Evolutionary conservation across 2,797 vertebrate genomes (phyloP), one percentile per base, ranked within the genome.

Genomic region (Leptoclinus maculatus): DNA sequence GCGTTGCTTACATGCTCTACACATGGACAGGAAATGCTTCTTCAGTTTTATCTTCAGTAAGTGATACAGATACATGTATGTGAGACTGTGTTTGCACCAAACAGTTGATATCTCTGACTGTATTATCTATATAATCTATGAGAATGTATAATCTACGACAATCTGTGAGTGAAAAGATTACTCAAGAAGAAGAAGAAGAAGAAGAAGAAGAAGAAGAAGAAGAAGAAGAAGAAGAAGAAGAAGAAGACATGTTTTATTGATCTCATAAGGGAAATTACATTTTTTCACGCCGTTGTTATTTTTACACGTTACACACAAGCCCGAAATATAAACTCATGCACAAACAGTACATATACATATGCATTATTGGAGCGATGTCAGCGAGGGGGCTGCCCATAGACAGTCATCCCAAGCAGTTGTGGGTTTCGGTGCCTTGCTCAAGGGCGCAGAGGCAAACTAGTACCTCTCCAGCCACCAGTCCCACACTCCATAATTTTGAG

Each of bases 41-140:
- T 23, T 69, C 49, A n/a, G 34, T 71, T 84, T 83, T 64, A 67
- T 76, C 51, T 74, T 57, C 49, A 75, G 73, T 17, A 12, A 41
- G n/a, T 47, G 21, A 60, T 73, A 56, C 47, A 38, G 58, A 76
- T 29, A 63, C 38, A 62, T 71, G 5, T 16, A 49, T 47, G 27
- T 45, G 65, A 51, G 32, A 54, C 36, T 47, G 38, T 53, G 12
- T 62, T 32, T 56, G 57, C 66, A 49, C 17, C 34, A 32, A 41
- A 53, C 34, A 47, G 34, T 80, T 71, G 23, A 70, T 62, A 62
- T 63, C 23, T 8, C 32, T 57, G 25, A 45, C 66, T 58, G 11
- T 19, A 29, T 72, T 49, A 56, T 41, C 39, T 74, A 14, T 51
- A 41, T 21, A 21, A 67, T 66, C 29, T 34, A 45, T 45, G 16